These are phyloP conservation scores for Myotis lucifugus DNA, from an alignment of 2,113 vertebrate genomes.

Conservation along the genomic window DNA sequence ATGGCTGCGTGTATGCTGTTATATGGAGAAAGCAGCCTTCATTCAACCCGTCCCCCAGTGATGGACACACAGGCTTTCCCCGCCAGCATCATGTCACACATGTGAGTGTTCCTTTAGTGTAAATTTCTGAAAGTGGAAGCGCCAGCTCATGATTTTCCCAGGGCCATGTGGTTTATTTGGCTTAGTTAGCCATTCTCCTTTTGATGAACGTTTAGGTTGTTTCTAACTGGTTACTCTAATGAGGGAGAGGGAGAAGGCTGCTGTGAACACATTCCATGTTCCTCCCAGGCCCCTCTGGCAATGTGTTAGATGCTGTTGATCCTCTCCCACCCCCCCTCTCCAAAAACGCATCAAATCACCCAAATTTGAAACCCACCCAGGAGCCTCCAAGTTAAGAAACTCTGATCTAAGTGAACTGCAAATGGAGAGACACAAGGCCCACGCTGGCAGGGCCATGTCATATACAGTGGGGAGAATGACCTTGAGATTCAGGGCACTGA, in stretches of 20 bases:
- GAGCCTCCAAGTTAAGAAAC: background rate
- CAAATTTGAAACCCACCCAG: background rate
- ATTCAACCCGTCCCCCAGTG: background rate
- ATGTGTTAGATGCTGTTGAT: background rate
- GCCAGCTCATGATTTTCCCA: background rate
- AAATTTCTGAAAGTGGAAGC: background rate
- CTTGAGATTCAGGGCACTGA: background rate
- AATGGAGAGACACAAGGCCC: background rate
- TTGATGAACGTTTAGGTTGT: background rate
- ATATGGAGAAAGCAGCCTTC: background rate
- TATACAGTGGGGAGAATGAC: too few species aligned
- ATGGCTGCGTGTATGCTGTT: background rate
- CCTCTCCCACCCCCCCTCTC: background rate
- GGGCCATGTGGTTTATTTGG: background rate
- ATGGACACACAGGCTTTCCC: background rate
- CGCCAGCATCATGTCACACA: background rate
- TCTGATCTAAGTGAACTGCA: background rate
- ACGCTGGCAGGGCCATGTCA: background rate
- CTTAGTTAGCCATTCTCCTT: conserved; percentile 5
- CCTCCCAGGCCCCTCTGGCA: background rate
- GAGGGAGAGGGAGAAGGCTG: background rate
- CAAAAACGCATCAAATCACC: background rate
- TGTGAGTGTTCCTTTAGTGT: background rate
- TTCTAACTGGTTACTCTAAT: background rate
- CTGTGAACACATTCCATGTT: background rate